Evolutionary conservation across 2,113 vertebrate genomes (phyloP), one percentile per base, ranked within the genome.

Genomic region (Mandrillus leucophaeus): DNA sequence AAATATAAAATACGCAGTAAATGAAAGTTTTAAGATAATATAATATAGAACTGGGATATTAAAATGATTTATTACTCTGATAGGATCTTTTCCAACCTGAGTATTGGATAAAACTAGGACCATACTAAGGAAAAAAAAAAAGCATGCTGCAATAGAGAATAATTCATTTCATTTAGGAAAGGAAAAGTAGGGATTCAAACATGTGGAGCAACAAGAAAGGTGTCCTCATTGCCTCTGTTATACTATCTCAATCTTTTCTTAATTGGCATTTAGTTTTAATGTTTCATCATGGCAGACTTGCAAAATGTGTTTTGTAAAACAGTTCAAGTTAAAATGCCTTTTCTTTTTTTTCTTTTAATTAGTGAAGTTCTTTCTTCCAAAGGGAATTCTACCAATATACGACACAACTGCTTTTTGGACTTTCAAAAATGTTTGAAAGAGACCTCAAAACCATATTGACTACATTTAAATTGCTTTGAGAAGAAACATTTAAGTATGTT

Each of bases 11-110:
- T 92, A 64, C 86, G 92, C 80, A 92, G 70, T 92, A 96, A 97
- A 96, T 96, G 80, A 92, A 98, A 96, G 38, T 92, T 96, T 96
- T 95, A 96, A 97, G 88, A 94, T 96, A 98, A 95, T 97, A 86
- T 97, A 94, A 98, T 93, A 87, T 85, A 95, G 86, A 95, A 92
- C 61, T 96, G 45, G 78, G 38, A 95, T 93, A 97, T 97, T 97
- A 96, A 96, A 97, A 97, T 97, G 75, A 97, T 97, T 97, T 97
- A 97, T 93, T 95, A 64, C 93, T 90, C 82, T 75, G 82, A 96
- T 96, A 90, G 64, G 95, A 88, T 97, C 82, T 97, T 95, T 93
- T 88, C 83, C 81, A 92, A 43, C 80, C 27, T 93, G 14, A 2
- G 52, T 78, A 95, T 85, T 93, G 52, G 72, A 96, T 90, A 96